Evolutionary conservation across 2,888 invertebrate genomes (phyloP).

Genomic region (Tipula confusa): DNA sequence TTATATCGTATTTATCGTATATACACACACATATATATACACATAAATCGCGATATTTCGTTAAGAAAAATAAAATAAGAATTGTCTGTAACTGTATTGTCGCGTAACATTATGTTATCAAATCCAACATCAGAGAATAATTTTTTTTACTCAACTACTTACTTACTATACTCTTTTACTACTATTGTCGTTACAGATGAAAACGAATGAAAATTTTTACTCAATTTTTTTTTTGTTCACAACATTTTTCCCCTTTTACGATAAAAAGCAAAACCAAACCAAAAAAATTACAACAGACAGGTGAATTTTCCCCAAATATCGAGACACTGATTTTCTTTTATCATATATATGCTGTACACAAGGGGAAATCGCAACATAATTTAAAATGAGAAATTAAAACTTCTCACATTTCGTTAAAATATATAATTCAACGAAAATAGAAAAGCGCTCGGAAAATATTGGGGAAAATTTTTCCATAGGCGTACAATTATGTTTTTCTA

Average conservation of each 20-base stretch:
- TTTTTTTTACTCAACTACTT: too few relatives aligned
- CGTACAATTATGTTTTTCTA: background rate
- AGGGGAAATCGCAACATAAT: background rate
- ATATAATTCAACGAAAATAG: background rate
- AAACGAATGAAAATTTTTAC: background rate
- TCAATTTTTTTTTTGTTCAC: background rate
- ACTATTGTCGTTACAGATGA: background rate
- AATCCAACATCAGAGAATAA: slow-evolving; percentile 28
- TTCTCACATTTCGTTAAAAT: background rate
- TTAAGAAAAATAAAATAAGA: background rate
- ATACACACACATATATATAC: background rate
- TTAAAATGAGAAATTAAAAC: background rate
- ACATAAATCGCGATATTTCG: slow-evolving; percentile 28
- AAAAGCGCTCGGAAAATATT: background rate
- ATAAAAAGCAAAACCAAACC: background rate
- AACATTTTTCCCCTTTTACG: background rate
- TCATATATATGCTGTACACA: background rate
- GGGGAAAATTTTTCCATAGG: background rate
- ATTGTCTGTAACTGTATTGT: background rate
- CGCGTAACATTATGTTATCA: slow-evolving; percentile 27
- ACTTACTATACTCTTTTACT: background rate
- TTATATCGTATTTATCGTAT: background rate
- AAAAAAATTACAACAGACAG: background rate
- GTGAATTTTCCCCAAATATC: background rate
- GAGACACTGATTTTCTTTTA: background rate